Evolutionary conservation across 2,888 invertebrate species (phyloP), one percentile per base, ranked within the genome.

Genomic region (Hecatera dysodea): DNA sequence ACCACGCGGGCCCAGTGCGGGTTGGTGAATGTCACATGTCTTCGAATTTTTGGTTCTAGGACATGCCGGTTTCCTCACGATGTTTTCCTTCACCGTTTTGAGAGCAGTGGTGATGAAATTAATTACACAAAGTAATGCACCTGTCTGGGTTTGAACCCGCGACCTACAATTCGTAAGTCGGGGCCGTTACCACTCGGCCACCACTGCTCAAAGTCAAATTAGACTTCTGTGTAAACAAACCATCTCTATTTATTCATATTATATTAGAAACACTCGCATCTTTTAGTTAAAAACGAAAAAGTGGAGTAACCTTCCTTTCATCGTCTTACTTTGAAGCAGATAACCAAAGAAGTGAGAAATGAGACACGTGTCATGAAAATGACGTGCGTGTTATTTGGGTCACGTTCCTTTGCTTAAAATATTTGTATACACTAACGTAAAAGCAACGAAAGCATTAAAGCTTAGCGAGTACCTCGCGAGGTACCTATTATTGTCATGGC

Each of bases 331-430:
- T 67, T 55, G 65, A 66, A 65, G 70, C 63, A 75, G 64, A 59
- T 62, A 72, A 66, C 60, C 62, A 80, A 79, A 61, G 66, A 75
- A 61, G 48, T 60, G 52, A 24, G 12, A 75, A 76, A 72, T 61
- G 59, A 80, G 69, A 67, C 75, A 48, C 60, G 72, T 59, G 53
- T 53, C 44, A 64, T 9, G 36, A 57, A 55, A 48, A 64, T 42
- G 53, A 63, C 64, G 61, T 72, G 64, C 57, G 83, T 75, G 65
- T 53, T 65, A 75, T 72, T 72, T 55, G 48, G 76, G 81, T 61
- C 81, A 83, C 65, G 59, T 72, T 44, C 42, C 60, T 79, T 74
- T 75, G 59, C 62, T 56, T 70, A 67, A 80, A 72, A 75, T 55
- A 80, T 81, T 83, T 71, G 55, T 71, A 48, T 76, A 59, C 55